A percentile compares a stretch with the other conserved stretches of the same genome.
phyloP scores from a whole-genome alignment of 1,140 invertebrate species.

The Asbolus verrucosus region DNA sequence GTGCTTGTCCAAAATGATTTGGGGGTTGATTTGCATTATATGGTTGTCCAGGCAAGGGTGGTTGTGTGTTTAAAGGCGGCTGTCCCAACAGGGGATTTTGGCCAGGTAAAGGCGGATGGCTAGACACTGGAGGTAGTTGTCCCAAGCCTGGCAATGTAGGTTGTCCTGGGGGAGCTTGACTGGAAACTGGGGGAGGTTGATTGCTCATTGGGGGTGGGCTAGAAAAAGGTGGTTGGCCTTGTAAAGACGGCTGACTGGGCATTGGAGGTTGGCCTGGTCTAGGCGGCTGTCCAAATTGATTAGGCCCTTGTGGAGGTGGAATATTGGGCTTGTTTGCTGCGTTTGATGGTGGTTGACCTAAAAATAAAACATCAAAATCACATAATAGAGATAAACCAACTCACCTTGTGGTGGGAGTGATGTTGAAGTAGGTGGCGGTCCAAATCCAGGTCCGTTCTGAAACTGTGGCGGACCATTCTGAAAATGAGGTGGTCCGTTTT shows the following conservation, averaged over 20 bases:
- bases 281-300: conserved; percentile 54
- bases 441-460: conserved; percentile 53
- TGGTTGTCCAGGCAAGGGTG: conserved; percentile 47
- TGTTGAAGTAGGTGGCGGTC: background rate
- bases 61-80: conserved; percentile 56
- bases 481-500: conserved; percentile 43
- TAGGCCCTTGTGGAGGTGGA: conserved; percentile 56
- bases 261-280: conserved; percentile 50
- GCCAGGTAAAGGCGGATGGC: conserved; percentile 50
- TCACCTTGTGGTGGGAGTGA: background rate
- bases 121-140: conserved; percentile 48
- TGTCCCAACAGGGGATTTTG: conserved; percentile 52
- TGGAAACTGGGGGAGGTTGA: conserved; percentile 11
- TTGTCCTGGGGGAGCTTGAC: conserved; percentile 25
- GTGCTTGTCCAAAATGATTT: conserved; percentile 13
- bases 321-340: conserved; percentile 53
- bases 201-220: background rate
- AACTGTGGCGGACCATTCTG: conserved; percentile 50
- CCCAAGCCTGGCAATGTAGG: conserved; percentile 56
- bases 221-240: background rate
- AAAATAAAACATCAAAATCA: background rate
- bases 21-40: background rate
- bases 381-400: background rate
- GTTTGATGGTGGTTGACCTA: background rate
- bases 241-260: conserved; percentile 50